Evolutionary conservation across 2,113 vertebrate genomes (phyloP).

Genomic region (Perca fluviatilis): DNA sequence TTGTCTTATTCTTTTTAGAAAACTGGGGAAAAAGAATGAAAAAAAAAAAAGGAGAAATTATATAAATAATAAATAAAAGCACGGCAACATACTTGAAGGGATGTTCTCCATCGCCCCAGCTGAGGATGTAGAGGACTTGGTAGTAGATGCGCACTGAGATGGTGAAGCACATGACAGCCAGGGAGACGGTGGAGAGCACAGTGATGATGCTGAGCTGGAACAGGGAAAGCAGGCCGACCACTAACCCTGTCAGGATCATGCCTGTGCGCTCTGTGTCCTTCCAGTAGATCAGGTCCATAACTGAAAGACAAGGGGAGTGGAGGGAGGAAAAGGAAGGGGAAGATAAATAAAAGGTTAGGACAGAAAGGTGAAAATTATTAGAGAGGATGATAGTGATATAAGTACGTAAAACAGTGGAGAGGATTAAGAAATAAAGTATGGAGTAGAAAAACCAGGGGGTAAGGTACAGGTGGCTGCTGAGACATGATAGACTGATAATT

Average conservation of each 20-base stretch:
- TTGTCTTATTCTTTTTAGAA: not conserved
- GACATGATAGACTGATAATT: not conserved
- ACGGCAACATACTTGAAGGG: slow-evolving; percentile 89
- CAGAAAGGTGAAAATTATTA: not conserved
- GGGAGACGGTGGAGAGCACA: slow-evolving; percentile 87
- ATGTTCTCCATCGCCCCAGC: slow-evolving; percentile 84
- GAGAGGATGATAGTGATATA: not conserved
- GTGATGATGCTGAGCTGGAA: slow-evolving; percentile 92
- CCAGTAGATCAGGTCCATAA: slow-evolving; percentile 92
- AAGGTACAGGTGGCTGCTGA: not conserved
- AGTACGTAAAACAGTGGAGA: not conserved
- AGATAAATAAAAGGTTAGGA: not conserved
- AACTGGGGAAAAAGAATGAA: not conserved
- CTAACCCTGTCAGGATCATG: slow-evolving; percentile 86
- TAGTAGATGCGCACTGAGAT: slow-evolving; percentile 91
- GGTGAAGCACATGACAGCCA: slow-evolving; percentile 87
- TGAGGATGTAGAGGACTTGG: slow-evolving; percentile 83
- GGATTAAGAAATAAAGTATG: not conserved
- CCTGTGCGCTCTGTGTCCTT: slow-evolving; percentile 87
- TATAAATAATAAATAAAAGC: not conserved
- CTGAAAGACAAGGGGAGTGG: slow-evolving; percentile 61
- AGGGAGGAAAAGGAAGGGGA: not conserved
- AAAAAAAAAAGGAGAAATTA: not conserved
- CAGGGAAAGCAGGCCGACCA: slow-evolving; percentile 89
- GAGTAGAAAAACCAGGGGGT: not conserved